Evolutionary conservation across 2,113 vertebrate genomes (phyloP), one percentile per base, ranked within the genome.

Genomic region (Onychorhynchus coronatus): DNA sequence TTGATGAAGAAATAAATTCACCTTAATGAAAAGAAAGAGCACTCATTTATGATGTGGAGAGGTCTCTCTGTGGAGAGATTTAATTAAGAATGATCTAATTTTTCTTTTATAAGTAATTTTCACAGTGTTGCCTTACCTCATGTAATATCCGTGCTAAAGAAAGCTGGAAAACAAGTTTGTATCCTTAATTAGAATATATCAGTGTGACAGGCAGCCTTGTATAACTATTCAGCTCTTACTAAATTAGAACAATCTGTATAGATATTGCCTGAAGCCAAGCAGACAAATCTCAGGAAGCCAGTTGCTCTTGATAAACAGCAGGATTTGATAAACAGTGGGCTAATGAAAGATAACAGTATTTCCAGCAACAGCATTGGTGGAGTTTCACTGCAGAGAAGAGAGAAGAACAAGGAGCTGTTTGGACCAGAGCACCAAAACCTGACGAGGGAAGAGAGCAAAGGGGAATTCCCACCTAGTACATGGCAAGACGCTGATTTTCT

Each of bases 71-170:
- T 67, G 76, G 85, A 92, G 56, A 41, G 46, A 79, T 74, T 88
- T 63, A 90, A 88, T 88, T 92, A 85, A 55, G 35, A 96, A 79
- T 82, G 10, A 94, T 94, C 73, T 94, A 44, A 75, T 84, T 93
- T 63, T 21, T n/a, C 73, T 87, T 86, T 33, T 59, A 23, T 70
- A 90, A 88, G 47, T 30, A 59, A 42, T 75, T 88, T 78, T 62
- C 66, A 67, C 18, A 72, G 50, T 20, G 13, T 44, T 52, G 76
- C 41, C 46, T 96, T 90, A 96, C 92, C 46, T 52, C 63, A 63
- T 73, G 46, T 63, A 80, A 63, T 59, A 91, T 41, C 46, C 24
- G 8, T 59, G 58, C 75, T 73, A 55, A 44, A 90, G 44, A 73
- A 85, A 66, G 3, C 6, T 74, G 22, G 35, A 86, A 74, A 88